Conservation (phyloP, 2,888 invertebrate genomes). For the Tribolium freemani region DNA sequence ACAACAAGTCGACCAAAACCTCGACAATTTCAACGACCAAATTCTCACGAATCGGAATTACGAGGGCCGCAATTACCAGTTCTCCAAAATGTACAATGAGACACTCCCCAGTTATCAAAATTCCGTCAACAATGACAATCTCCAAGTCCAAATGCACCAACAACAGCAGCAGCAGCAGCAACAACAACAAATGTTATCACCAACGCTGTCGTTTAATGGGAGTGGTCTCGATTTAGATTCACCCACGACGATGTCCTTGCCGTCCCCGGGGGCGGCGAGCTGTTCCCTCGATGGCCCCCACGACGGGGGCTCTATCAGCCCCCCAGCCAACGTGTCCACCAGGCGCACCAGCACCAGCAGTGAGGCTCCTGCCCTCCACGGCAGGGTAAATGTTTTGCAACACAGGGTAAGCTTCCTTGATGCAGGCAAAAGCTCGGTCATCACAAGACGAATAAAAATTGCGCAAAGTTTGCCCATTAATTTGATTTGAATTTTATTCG, state of each 20-base stretch:
- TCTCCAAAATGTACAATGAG: conserved; percentile 66
- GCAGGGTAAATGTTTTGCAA: conserved; percentile 81
- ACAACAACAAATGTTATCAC: conserved; percentile 65
- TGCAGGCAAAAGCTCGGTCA: conserved; percentile 63
- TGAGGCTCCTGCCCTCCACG: conserved; percentile 71
- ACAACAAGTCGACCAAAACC: conserved; percentile 70
- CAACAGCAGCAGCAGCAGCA: conserved; percentile 59
- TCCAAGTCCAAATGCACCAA: conserved; percentile 80
- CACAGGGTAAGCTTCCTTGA: conserved; percentile 86
- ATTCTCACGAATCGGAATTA: conserved; percentile 69
- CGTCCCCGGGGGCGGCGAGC: conserved; percentile 83
- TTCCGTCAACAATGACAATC: conserved; percentile 59
- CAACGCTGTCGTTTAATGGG: conserved; percentile 75
- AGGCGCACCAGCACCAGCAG: conserved; percentile 74
- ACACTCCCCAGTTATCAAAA: conserved; percentile 66
- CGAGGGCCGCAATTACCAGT: conserved; percentile 62
- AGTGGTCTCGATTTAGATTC: conserved; percentile 79
- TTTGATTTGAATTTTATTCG: too few relatives aligned
- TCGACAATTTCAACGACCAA: conserved; percentile 85
- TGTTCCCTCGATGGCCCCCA: conserved; percentile 77
- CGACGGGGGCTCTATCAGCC: conserved; percentile 73
- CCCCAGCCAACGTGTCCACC: conserved; percentile 79
- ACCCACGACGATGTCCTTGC: conserved; percentile 81
- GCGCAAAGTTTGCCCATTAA: too few relatives aligned
- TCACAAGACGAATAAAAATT: background rate